phyloP scores from a whole-genome alignment of 2,888 invertebrate genomes.

The Mimumesa dahlbomi region DNA sequence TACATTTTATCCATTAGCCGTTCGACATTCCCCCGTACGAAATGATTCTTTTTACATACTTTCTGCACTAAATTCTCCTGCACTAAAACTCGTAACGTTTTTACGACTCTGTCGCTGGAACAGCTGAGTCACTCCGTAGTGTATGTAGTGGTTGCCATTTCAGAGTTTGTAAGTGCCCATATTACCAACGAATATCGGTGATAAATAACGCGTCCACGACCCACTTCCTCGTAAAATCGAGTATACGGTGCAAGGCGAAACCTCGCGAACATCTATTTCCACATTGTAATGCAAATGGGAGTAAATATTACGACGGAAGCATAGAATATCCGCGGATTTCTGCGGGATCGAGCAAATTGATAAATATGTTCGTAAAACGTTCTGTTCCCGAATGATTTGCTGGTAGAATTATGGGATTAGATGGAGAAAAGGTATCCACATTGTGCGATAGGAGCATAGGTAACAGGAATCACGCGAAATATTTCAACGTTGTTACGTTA shows the following conservation, averaged over 20 bases:
- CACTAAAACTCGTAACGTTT: constrained; percentile 28
- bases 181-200: constrained; percentile 69
- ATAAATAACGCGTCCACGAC: constrained; percentile 71
- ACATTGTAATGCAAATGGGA: constrained; percentile 45
- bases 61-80: constrained; percentile 35
- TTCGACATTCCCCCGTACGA: no score
- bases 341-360: no score
- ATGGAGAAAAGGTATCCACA: no score
- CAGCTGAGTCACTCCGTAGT: constrained; percentile 35
- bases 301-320: no score
- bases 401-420: no score
- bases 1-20: no score
- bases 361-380: no score
- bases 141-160: constrained; percentile 39
- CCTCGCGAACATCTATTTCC: constrained; percentile 32
- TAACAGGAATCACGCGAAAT: no score
- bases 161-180: constrained; percentile 60
- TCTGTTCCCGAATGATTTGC: no score
- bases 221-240: constrained; percentile 72
- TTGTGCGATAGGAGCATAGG: no score
- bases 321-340: no score
- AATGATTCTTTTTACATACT: neutral
- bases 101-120: constrained; percentile 33
- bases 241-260: constrained; percentile 25
- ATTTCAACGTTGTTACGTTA: no score